Percentiles rank a stretch among this genome's conserved stretches.
Evolutionary conservation across 2,888 invertebrate genomes (phyloP).

Genomic region (Thecocarcelia acutangulata): DNA sequence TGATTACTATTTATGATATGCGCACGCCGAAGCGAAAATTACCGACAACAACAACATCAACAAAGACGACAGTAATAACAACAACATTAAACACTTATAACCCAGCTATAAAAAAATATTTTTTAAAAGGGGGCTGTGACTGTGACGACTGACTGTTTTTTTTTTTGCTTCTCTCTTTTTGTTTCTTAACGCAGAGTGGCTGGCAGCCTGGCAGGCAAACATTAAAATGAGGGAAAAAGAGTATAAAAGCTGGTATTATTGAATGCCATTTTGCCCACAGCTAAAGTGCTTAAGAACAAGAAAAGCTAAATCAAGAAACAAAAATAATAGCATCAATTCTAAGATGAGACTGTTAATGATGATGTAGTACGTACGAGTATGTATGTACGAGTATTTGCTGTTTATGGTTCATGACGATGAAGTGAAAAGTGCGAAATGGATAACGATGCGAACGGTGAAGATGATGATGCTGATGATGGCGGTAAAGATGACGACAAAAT

Average conservation of each 20-base stretch:
- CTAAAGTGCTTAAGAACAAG: constrained; percentile 48
- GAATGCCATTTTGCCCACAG: constrained; percentile 52
- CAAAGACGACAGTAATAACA: constrained; percentile 22
- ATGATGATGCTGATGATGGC: constrained; percentile 32
- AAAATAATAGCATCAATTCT: constrained; percentile 35
- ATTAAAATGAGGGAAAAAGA: not conserved
- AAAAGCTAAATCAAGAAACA: constrained; percentile 32
- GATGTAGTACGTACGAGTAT: constrained; percentile 8
- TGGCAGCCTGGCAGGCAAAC: not conserved
- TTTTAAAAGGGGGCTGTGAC: constrained; percentile 39
- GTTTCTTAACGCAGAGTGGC: not conserved
- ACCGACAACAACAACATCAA: constrained; percentile 59
- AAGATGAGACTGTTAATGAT: constrained; percentile 49
- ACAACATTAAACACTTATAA: constrained; percentile 52
- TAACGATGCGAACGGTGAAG: constrained; percentile 47
- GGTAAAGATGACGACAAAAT: constrained; percentile 20
- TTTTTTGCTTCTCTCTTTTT: not conserved
- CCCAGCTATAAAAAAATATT: constrained; percentile 42
- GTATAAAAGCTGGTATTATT: constrained; percentile 33
- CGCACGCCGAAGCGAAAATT: constrained; percentile 69
- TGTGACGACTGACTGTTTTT: not conserved
- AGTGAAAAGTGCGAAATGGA: constrained; percentile 64
- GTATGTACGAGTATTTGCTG: not conserved
- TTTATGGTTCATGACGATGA: constrained; percentile 54
- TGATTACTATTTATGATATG: constrained; percentile 73